Percentiles rank a stretch among this genome's conserved stretches.
These are phyloP conservation scores for Tipula confusa DNA, from an alignment of 2,888 invertebrate species.

Conservation along the genomic window DNA sequence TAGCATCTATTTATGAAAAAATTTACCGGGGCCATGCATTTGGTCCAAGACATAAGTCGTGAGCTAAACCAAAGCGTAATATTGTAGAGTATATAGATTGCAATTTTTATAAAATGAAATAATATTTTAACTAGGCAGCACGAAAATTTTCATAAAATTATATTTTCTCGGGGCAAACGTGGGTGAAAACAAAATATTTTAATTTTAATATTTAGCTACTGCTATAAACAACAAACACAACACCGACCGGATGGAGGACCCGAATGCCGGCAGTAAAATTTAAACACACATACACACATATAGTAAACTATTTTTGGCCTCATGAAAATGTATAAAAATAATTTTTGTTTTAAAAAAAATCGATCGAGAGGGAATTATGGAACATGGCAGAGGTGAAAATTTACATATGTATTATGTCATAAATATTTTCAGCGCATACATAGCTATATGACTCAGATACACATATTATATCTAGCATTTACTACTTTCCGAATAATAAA, in stretches of 20 bases:
- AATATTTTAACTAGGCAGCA: background rate
- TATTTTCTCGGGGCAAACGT: background rate
- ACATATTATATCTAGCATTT: background rate
- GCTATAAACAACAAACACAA: background rate
- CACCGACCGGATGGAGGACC: background rate
- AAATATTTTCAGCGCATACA: background rate
- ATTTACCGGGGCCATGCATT: too few relatives aligned
- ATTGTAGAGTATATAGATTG: too few relatives aligned
- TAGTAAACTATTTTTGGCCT: background rate
- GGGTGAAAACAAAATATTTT: background rate
- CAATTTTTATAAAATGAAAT: background rate
- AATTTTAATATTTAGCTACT: background rate
- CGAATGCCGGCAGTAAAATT: background rate
- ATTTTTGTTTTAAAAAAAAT: background rate
- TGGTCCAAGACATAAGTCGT: too few relatives aligned
- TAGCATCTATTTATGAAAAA: too few relatives aligned
- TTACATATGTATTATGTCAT: background rate
- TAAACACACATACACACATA: background rate
- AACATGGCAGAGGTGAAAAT: background rate
- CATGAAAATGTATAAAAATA: background rate
- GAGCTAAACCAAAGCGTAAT: too few relatives aligned
- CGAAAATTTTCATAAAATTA: background rate
- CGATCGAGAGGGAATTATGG: background rate
- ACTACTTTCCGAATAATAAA: background rate
- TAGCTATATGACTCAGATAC: background rate